Evolutionary conservation across 2,888 invertebrate species (phyloP).

Genomic region (Phortica magna): DNA sequence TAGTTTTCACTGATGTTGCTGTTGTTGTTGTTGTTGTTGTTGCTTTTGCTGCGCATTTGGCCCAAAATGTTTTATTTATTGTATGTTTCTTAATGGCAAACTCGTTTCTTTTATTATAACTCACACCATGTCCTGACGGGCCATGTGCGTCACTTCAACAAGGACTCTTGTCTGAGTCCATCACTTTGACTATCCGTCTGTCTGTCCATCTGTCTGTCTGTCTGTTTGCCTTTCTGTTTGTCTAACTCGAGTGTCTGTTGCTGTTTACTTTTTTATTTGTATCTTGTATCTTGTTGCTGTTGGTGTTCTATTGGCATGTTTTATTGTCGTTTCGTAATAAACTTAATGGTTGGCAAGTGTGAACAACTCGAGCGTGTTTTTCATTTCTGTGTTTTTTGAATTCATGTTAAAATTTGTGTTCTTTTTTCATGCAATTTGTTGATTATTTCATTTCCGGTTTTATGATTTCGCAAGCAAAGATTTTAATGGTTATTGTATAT

Average conservation of each 20-base stretch:
- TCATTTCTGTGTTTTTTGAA: not conserved
- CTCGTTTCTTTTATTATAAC: constrained; percentile 40
- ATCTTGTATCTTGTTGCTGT: constrained; percentile 39
- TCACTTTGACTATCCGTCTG: not conserved
- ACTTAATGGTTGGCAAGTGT: constrained; percentile 70
- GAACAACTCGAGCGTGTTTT: constrained; percentile 50
- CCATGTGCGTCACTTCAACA: constrained; percentile 17
- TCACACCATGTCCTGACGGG: not conserved
- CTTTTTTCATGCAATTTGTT: not conserved
- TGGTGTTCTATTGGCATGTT: constrained; percentile 56
- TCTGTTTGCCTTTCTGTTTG: constrained; percentile 2
- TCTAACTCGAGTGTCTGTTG: not conserved
- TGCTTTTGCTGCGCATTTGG: not conserved
- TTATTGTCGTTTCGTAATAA: constrained; percentile 70
- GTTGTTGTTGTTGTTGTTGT: not conserved
- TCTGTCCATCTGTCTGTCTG: not conserved
- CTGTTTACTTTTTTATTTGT: constrained; percentile 40
- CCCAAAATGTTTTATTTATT: constrained; percentile 65
- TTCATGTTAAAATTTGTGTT: not conserved
- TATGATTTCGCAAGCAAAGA: not conserved
- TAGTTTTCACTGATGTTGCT: not conserved
- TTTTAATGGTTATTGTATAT: not conserved
- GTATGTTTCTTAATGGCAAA: constrained; percentile 55
- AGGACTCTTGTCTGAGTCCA: not conserved
- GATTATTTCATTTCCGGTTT: constrained; percentile 24